Evolutionary conservation across 2,797 vertebrate species (phyloP).

Genomic region (Macroramphosus scolopax): DNA sequence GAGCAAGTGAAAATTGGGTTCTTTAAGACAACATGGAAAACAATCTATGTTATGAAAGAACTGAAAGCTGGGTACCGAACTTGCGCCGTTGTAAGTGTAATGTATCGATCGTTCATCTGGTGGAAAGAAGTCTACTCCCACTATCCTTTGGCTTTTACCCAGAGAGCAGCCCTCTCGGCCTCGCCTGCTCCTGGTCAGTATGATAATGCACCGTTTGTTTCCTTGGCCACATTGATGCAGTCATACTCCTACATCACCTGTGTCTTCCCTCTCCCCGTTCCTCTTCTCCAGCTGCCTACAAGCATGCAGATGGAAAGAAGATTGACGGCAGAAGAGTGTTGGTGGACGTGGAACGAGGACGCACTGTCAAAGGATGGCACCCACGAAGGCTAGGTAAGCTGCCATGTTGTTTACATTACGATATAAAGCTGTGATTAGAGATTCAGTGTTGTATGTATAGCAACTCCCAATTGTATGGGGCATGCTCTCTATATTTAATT

Average conservation of each 20-base stretch:
- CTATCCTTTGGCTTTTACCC: slow-evolving; percentile 72
- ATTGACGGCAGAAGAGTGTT: slow-evolving; percentile 90
- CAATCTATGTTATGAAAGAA: neutral
- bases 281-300: slow-evolving; percentile 88
- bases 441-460: too few relatives aligned
- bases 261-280: slow-evolving; percentile 52
- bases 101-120: slow-evolving; percentile 56
- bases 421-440: too few relatives aligned
- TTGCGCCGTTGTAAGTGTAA: slow-evolving; percentile 33
- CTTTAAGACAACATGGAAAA: too few relatives aligned
- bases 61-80: slow-evolving; percentile 6
- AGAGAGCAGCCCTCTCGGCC: slow-evolving; percentile 76
- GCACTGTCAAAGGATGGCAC: slow-evolving; percentile 93
- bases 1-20: too few relatives aligned
- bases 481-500: too few relatives aligned
- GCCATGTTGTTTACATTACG: too few relatives aligned
- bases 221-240: slow-evolving; percentile 56
- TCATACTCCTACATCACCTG: slow-evolving; percentile 33
- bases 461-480: too few relatives aligned
- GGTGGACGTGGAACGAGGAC: slow-evolving; percentile 92
- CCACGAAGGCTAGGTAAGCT: slow-evolving; percentile 88
- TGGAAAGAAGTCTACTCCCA: slow-evolving; percentile 73
- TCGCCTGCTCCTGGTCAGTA: slow-evolving; percentile 79
- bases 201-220: slow-evolving; percentile 69
- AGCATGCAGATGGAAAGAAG: slow-evolving; percentile 95